Evolutionary conservation across 1,140 invertebrate genomes (phyloP), one percentile per base, ranked within the genome.

Genomic region (Doryteuthis pealeii): DNA sequence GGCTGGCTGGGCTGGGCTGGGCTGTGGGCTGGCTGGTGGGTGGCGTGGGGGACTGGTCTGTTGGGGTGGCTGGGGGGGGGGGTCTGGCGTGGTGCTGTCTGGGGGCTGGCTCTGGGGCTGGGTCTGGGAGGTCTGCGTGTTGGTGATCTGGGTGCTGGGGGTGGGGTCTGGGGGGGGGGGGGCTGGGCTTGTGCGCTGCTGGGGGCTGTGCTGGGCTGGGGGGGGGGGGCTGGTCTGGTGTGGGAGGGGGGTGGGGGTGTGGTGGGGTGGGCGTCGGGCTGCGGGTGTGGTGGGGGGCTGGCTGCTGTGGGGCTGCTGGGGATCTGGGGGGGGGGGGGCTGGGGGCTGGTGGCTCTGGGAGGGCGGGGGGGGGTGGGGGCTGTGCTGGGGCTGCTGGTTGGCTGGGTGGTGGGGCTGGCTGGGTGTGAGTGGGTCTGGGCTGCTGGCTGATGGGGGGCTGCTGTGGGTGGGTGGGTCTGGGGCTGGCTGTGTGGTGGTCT

Each of bases 181-280:
- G 14, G 66, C 15, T 15, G 14, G 15, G 15, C 28, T 15, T 15
- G 14, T 28, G 14, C 15, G 66, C 15, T 14, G 66, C 15, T 68
- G 66, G 66, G 66, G 66, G 66, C 15, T 14, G 15, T 68, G 15
- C 28, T 68, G 66, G 66, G 66, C 15, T 68, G 66, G 14, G 66
- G 66, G 66, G 66, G 66, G 66, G 15, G 15, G 15, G 66, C 15
- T 12, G 12, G 66, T 15, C 15, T 14, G 66, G 14, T 14, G 66
- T 12, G 15, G 14, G 14, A 30, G 14, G 14, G 14, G 66, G 66
- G 66, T 30, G 15, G 14, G 14, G 66, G 14, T 14, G 14, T 15
- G 66, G 66, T 12, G 12, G 28, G 14, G 66, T 28, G 14, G 66
- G 14, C 12, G 12, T 14, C 14, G 15, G 66, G 66, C 15, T 15